Evolutionary conservation across 2,797 vertebrate species (phyloP).

Genomic region (Acrossocheilus wenchowensis): DNA sequence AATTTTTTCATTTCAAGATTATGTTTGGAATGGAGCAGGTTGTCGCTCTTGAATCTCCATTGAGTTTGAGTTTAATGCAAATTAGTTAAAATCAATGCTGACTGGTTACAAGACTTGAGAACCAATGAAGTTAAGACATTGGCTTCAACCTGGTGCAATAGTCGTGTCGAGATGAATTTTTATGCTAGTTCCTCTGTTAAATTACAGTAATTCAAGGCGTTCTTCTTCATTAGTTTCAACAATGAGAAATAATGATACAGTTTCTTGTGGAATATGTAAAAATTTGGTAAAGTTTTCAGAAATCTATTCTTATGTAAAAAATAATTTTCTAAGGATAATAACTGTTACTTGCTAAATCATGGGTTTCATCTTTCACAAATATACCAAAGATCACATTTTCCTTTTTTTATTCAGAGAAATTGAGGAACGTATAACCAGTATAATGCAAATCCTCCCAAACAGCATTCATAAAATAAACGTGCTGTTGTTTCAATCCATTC

Average conservation of each 20-base stretch:
- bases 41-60: neutral
- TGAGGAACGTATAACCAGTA: no score
- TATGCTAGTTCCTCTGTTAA: neutral
- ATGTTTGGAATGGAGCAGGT: constrained; percentile 10
- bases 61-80: neutral
- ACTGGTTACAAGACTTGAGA: neutral
- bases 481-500: no score
- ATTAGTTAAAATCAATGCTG: neutral
- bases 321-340: no score
- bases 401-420: neutral
- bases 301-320: neutral
- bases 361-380: neutral
- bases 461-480: no score
- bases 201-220: neutral
- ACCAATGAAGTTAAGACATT: neutral
- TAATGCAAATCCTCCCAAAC: no score
- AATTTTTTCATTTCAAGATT: constrained; percentile 9
- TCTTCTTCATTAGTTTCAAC: neutral
- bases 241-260: neutral
- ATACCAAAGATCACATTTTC: neutral
- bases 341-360: neutral
- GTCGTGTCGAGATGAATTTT: neutral
- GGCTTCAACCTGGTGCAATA: neutral
- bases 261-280: neutral
- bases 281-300: neutral